Evolutionary conservation across 2,888 invertebrate genomes (phyloP), one percentile per base, ranked within the genome.

Genomic region (Trimorus sp.): DNA sequence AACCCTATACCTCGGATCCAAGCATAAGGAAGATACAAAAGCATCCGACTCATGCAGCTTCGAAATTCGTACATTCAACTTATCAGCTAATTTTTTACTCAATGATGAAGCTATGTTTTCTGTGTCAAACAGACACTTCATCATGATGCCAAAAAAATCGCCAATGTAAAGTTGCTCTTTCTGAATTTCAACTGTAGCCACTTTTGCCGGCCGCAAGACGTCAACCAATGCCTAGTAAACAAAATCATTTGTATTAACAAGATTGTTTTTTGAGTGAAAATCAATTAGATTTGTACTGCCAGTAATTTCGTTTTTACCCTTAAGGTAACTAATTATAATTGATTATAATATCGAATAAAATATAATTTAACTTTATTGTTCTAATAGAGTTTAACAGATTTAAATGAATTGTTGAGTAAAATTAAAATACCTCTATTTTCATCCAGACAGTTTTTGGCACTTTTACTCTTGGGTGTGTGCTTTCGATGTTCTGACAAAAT

Each of bases 101-200:
- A 11, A 54, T 1, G 7, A 2, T 7, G 16, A 11, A 1, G 7
- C 26, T 9, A 26, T 26, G 8, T 26, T 54, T 16, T 9, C 9
- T 1, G 26, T 26, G 2, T 54, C 26, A n/a, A 26, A 16, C 1
- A 54, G 16, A 7, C 54, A 54, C 26, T 26, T 54, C 9, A 9
- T 7, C 4, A 54, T 54, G 1, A 59, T 15, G 14, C 59, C 59
- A 14, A 59, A 3, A 15, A 59, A 59, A 59, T 59, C 59, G 3
- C 59, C 59, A 4, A 42, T 42, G 14, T 40, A 14, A 7, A 59
- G 15, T 15, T 59, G 59, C 15, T 59, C 59, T 14, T 14, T 15
- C 7, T 59, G 59, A 7, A 59, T 59, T 12, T 6, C 6, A 1
- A 26, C 2, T 15, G 54, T 54, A 8, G 54, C 54, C 1, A 54